A percentile compares a stretch with the other conserved stretches of the same genome.
Conservation (phyloP, 2,888 invertebrate species). For the Mesorhabditis belari region DNA sequence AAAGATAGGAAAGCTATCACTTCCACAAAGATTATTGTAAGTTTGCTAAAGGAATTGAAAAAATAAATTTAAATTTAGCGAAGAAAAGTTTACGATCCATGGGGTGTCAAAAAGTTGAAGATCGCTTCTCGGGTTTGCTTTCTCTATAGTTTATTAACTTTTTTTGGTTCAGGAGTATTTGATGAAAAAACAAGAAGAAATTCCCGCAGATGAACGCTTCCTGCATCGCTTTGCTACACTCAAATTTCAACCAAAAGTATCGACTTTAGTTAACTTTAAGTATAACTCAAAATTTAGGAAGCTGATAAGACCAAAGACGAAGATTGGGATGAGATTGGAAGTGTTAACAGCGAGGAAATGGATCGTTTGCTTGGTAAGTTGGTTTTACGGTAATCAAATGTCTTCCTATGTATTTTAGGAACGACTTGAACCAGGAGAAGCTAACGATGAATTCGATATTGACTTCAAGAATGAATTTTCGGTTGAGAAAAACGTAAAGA, state of each 20-base stretch:
- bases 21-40: neutral
- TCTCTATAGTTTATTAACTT: neutral
- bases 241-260: conserved; percentile 18
- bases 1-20: conserved; percentile 51
- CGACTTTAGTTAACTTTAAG: neutral
- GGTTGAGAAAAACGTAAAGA: conserved; percentile 40
- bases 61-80: conserved; percentile 7
- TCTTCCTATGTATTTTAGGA: conserved; percentile 7
- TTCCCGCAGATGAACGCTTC: conserved; percentile 85
- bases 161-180: conserved; percentile 39
- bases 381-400: neutral
- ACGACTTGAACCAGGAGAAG: conserved; percentile 55
- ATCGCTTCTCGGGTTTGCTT: conserved; percentile 27
- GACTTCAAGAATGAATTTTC: conserved; percentile 63
- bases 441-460: conserved; percentile 60
- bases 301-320: conserved; percentile 55
- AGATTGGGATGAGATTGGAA: conserved; percentile 65
- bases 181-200: conserved; percentile 54
- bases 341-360: conserved; percentile 73
- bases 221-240: conserved; percentile 62
- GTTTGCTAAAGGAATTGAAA: neutral
- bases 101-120: conserved; percentile 36
- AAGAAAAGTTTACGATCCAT: conserved; percentile 32
- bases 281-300: conserved; percentile 9
- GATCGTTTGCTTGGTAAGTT: conserved; percentile 63